Evolutionary conservation across 2,888 invertebrate genomes (phyloP).

Genomic region (Gari tellinella): DNA sequence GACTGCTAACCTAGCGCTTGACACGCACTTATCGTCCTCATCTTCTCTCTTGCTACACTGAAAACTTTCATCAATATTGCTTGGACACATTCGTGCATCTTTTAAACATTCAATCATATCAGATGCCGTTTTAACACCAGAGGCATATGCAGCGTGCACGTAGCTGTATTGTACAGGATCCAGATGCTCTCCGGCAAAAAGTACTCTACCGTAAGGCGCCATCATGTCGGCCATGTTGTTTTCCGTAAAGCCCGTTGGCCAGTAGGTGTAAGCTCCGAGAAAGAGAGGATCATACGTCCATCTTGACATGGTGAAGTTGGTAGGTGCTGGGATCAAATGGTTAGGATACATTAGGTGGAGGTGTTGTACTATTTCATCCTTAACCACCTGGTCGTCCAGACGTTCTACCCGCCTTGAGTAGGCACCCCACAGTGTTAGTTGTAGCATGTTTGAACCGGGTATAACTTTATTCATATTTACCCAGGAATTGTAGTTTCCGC

Average conservation of each 20-base stretch:
- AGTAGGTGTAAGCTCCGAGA: constrained; percentile 43
- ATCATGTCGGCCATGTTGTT: constrained; percentile 23
- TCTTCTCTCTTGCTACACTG: no score
- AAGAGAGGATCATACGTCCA: constrained; percentile 41
- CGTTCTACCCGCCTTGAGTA: constrained; percentile 41
- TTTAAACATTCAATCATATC: background rate
- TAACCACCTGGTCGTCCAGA: constrained; percentile 18
- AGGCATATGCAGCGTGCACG: background rate
- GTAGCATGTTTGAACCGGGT: constrained; percentile 32
- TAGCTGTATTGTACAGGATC: background rate
- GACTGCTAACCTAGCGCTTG: no score
- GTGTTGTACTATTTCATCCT: constrained; percentile 26
- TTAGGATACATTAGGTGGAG: constrained; percentile 36
- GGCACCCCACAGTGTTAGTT: constrained; percentile 22
- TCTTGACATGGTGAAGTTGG: constrained; percentile 25
- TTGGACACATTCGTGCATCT: no score
- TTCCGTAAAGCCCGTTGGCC: constrained; percentile 36
- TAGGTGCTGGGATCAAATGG: constrained; percentile 5
- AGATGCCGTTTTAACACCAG: background rate
- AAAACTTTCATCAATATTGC: no score
- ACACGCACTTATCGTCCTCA: no score
- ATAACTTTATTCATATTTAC: no score
- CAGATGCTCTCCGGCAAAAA: constrained; percentile 58
- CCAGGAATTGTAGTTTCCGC: no score
- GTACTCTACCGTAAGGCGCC: constrained; percentile 39